Base-by-base conservation (phyloP, 2,797 vertebrate species). In the Liparis tanakae region DNA sequence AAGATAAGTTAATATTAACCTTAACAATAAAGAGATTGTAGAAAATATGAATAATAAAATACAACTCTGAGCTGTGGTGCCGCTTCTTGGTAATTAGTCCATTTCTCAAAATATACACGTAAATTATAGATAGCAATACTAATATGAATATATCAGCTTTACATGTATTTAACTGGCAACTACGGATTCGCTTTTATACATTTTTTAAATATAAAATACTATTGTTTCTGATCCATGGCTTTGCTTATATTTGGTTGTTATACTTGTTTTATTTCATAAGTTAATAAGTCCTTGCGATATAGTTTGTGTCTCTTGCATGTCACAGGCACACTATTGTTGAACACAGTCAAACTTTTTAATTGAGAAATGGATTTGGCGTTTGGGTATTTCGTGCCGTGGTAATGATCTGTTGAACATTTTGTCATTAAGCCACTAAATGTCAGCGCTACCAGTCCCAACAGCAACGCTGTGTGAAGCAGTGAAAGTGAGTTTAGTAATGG, bases 401-500 rank as follows among this genome's bases (percentile, higher is more conserved):
- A 91, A 93, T 92, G 90, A 92, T 87, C 80, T 90, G 91, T 89
- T 75, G 34, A 80, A 74, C 57, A 73, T 81, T 85, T 72, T 75
- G 71, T 89, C 82, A 87, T 91, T 91, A 90, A 84, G 79, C 72
- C 76, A 84, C 89, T 92, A 87, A 81, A 91, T 90, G 80, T 75
- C 57, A 46, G 7, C 44, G 63, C 62, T 84, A 75, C 66, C 74
- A 74, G 72, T 88, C 85, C 70, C 71, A 81, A 83, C 81, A 62
- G 72, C 79, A 85, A 68, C 81, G 72, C 77, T 79, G 36, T 79
- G 68, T 73, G 37, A 70, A 85, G 75, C 44, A 12, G 4, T 74
- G 55, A 78, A 76, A 86, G 41, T 30, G 20, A 60, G 41, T 84
- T 78, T 74, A 83, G 86, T 83, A 69, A 80, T 69, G 18, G 70